Conservation (phyloP, 1,140 invertebrate species). For the Drosophila pseudoananassae region DNA sequence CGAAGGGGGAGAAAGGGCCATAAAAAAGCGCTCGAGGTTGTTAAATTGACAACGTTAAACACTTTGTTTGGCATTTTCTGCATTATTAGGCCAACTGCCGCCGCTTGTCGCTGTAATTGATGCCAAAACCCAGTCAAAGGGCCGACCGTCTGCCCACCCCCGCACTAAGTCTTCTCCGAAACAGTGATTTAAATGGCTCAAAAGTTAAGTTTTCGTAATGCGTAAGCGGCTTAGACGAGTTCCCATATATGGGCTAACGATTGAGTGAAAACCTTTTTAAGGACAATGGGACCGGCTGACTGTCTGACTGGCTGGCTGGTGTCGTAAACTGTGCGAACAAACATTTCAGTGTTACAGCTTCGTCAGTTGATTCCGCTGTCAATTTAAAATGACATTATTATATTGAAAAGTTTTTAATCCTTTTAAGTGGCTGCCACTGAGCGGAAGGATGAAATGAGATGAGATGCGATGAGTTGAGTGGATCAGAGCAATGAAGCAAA, state of each 20-base stretch:
- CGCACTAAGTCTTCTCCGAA: slow-evolving; percentile 12
- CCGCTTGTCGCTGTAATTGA: slow-evolving; percentile 73
- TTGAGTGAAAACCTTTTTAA: slow-evolving; percentile 21
- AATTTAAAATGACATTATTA: slow-evolving; percentile 75
- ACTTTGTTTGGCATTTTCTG: slow-evolving; percentile 82
- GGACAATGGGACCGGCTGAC: background rate
- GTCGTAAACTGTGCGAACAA: slow-evolving; percentile 25
- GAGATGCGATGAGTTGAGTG: slow-evolving; percentile 32
- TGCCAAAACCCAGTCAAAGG: slow-evolving; percentile 47
- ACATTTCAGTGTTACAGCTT: slow-evolving; percentile 40
- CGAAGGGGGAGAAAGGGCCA: slow-evolving; percentile 18
- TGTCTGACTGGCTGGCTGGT: background rate
- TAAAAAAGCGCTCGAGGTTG: slow-evolving; percentile 82
- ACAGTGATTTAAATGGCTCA: slow-evolving; percentile 81
- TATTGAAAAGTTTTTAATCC: slow-evolving; percentile 79
- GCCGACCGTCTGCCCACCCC: background rate
- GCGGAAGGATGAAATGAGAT: slow-evolving; percentile 45
- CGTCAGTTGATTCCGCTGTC: slow-evolving; percentile 72
- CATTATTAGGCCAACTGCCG: slow-evolving; percentile 79
- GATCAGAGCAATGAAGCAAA: slow-evolving; percentile 41
- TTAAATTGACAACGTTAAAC: slow-evolving; percentile 83
- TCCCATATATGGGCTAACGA: slow-evolving; percentile 17
- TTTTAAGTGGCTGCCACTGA: slow-evolving; percentile 73
- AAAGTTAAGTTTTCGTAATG: slow-evolving; percentile 80
- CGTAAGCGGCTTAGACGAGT: slow-evolving; percentile 69